Base-by-base conservation (phyloP, 2,888 invertebrate genomes). In the Blastobasis adustella region DNA sequence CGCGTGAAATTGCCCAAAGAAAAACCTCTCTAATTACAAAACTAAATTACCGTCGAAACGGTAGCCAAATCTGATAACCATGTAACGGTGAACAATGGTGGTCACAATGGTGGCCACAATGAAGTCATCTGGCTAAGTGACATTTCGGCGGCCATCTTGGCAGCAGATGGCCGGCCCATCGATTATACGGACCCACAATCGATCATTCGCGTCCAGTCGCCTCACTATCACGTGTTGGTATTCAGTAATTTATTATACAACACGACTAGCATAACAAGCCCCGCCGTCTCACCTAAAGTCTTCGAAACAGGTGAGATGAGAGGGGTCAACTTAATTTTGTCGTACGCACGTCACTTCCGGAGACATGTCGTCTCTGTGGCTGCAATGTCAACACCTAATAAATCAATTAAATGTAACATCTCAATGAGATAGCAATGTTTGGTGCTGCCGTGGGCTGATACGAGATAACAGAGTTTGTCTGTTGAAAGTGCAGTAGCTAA, bases 361-460 rank as follows among this genome's bases (percentile, higher is more conserved):
- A 77, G 23, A 23, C 23, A 23, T 23, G 23, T 23, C 68, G 69
- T 63, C 57, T 42, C 42, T 42, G 51, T 50, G 57, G 61, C 59
- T 75, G 76, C 75, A 68, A 59, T 72, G 82, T 84, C 83, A 82
- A 83, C 83, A 83, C 77, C 73, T 79, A 78, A 83, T 85, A 84
- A 83, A 85, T 84, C 85, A 82, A 84, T 84, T 84, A 85, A 64
- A 72, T 63, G 65, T 73, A 73, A 78, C 79, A 74, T 82, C 76
- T 76, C 66, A 65, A 65, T 69, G 76, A 73, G 23, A 23, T 23
- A 23, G 23, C 23, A 23, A 23, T 23, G 23, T 23, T 23, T 23
- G 23, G 23, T 23, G 23, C 23, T 23, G 23, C 23, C 23, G 23
- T 23, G 23, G 23, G 23, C 23, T 23, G 23, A 23, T 23, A 23